Percentiles rank a stretch among this genome's conserved stretches.
These are phyloP conservation scores for Drosophila ogumai DNA, from an alignment of 1,140 invertebrate species.

Conservation along the genomic window DNA sequence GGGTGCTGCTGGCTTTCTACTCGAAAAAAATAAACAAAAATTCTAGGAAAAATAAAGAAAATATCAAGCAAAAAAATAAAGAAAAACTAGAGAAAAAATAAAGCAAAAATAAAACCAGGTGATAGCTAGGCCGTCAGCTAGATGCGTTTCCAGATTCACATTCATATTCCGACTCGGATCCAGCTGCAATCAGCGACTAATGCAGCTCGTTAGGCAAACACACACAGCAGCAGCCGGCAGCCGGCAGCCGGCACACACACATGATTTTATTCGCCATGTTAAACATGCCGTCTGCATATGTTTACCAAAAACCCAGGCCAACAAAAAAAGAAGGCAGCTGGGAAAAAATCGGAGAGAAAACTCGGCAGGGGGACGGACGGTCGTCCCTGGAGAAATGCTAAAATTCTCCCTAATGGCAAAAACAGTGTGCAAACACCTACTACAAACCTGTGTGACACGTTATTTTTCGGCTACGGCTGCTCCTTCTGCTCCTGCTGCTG, in stretches of 20 bases:
- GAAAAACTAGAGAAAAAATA: neutral
- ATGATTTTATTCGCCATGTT: conserved; percentile 78
- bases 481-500: neutral
- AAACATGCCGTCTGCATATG: conserved; percentile 77
- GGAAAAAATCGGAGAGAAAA: neutral
- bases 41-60: neutral
- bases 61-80: neutral
- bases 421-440: conserved; percentile 7
- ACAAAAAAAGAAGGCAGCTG: neutral
- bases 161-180: conserved; percentile 21
- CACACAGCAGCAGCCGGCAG: conserved; percentile 14
- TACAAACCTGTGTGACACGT: conserved; percentile 45
- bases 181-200: conserved; percentile 72
- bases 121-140: conserved; percentile 22
- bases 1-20: neutral
- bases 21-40: neutral
- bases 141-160: conserved; percentile 19
- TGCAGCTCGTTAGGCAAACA: conserved; percentile 82
- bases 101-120: conserved; percentile 10
- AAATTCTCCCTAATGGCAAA: conserved; percentile 70
- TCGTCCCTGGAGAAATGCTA: conserved; percentile 38
- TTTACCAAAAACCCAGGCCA: conserved; percentile 37
- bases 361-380: neutral
- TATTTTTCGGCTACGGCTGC: conserved; percentile 39
- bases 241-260: conserved; percentile 17